A percentile compares a stretch with the other conserved stretches of the same genome.
Evolutionary conservation across 2,888 invertebrate species (phyloP).

Genomic region (Eupithecia centaureata): DNA sequence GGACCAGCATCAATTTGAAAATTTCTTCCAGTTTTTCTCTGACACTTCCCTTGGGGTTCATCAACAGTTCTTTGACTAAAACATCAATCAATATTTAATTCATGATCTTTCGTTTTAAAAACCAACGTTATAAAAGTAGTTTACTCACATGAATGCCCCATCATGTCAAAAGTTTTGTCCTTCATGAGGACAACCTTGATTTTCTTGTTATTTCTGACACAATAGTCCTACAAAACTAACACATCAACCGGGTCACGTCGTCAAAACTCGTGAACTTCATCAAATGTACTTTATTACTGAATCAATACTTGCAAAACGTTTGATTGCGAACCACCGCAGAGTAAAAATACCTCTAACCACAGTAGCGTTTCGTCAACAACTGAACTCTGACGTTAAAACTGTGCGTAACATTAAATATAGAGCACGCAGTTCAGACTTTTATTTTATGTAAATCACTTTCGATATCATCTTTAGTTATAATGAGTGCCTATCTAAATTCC

Average conservation of each 20-base stretch:
- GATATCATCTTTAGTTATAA: conserved; percentile 5
- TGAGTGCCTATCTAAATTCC: neutral
- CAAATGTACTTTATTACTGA: conserved; percentile 58
- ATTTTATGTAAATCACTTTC: neutral
- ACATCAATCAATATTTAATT: conserved; percentile 47
- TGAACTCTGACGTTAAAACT: conserved; percentile 72
- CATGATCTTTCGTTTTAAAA: conserved; percentile 5
- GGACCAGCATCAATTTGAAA: conserved; percentile 91
- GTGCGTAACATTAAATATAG: conserved; percentile 73
- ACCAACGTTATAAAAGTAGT: conserved; percentile 16
- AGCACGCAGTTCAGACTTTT: conserved; percentile 60
- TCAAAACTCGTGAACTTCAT: conserved; percentile 44
- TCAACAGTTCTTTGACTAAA: conserved; percentile 73
- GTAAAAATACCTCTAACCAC: conserved; percentile 69
- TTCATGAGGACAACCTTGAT: conserved; percentile 49
- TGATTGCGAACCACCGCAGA: conserved; percentile 48
- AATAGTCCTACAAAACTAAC: conserved; percentile 49
- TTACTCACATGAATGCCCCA: conserved; percentile 71
- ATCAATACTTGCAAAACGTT: conserved; percentile 67
- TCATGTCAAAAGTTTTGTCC: conserved; percentile 45
- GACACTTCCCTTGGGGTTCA: conserved; percentile 68
- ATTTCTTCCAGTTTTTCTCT: conserved; percentile 89
- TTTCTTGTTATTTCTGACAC: conserved; percentile 53
- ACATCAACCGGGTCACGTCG: conserved; percentile 60
- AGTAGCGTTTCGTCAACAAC: conserved; percentile 75